These are phyloP conservation scores for Calliopsis andreniformis DNA, from an alignment of 1,140 invertebrate genomes.

Conservation along the genomic window DNA sequence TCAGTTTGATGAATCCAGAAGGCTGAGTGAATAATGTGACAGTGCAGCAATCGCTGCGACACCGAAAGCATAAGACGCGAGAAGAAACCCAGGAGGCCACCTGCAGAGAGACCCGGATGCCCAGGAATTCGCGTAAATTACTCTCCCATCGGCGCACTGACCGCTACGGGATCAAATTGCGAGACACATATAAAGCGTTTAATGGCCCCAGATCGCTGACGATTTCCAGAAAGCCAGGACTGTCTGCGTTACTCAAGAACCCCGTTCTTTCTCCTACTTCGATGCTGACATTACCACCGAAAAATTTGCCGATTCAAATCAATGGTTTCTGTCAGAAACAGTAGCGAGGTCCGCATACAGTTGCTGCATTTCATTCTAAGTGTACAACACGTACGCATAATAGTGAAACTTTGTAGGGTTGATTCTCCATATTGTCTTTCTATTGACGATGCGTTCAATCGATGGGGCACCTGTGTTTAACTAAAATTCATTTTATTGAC, in stretches of 20 bases:
- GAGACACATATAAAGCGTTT: constrained; percentile 80
- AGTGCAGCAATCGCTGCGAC: constrained; percentile 17
- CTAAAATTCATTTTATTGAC: no score
- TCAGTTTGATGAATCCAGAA: constrained; percentile 26
- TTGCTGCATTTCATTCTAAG: no score
- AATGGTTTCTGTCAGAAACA: constrained; percentile 8
- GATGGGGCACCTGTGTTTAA: no score
- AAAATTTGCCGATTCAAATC: constrained; percentile 32
- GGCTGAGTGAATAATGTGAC: constrained; percentile 29
- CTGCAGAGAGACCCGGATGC: constrained; percentile 59
- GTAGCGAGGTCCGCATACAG: constrained; percentile 7
- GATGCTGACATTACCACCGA: constrained; percentile 15
- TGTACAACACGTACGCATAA: no score
- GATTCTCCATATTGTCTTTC: no score
- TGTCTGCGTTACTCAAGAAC: constrained; percentile 44
- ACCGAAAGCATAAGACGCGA: constrained; percentile 37
- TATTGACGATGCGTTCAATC: no score
- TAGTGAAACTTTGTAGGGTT: no score
- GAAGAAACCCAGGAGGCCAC: constrained; percentile 49
- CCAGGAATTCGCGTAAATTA: constrained; percentile 74
- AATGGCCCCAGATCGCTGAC: constrained; percentile 77
- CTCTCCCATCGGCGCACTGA: constrained; percentile 71
- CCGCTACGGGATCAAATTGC: constrained; percentile 76
- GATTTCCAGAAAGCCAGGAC: constrained; percentile 80
- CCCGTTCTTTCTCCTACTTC: constrained; percentile 44